phyloP scores from a whole-genome alignment of 1,140 invertebrate genomes.

The Paraescarpia echinospica region DNA sequence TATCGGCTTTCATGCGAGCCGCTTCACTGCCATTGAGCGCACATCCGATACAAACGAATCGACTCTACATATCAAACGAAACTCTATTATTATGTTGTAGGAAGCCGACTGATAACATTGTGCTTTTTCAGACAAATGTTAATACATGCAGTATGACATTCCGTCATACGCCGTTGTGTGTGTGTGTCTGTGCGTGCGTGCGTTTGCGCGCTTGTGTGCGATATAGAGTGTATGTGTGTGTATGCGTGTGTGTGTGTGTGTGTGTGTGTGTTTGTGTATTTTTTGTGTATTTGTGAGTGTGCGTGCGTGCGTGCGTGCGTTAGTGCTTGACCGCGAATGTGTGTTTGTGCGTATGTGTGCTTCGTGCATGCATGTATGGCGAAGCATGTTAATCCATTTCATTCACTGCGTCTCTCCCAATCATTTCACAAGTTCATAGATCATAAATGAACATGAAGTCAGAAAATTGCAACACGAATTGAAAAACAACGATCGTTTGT shows the following conservation, averaged over 20 bases:
- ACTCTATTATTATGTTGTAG: background rate
- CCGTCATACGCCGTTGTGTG: background rate
- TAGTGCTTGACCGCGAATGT: background rate
- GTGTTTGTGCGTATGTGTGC: background rate
- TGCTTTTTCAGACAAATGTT: background rate
- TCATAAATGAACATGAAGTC: no score
- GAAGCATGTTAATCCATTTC: no score
- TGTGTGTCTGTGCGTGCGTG: background rate
- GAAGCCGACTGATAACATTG: background rate
- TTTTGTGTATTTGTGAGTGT: background rate
- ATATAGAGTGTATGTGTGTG: background rate
- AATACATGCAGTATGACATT: background rate
- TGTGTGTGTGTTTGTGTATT: background rate
- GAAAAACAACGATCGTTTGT: background rate
- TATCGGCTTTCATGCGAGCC: background rate
- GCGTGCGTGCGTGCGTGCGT: background rate
- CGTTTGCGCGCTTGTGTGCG: background rate
- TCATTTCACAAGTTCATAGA: no score
- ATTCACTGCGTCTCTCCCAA: no score
- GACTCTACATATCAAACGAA: background rate
- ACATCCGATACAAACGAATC: background rate
- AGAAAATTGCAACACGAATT: no score
- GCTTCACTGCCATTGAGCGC: background rate
- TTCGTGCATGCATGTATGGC: background rate
- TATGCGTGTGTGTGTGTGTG: background rate